Conservation (phyloP, 1,140 invertebrate genomes). For the Choristoneura fumiferana region DNA sequence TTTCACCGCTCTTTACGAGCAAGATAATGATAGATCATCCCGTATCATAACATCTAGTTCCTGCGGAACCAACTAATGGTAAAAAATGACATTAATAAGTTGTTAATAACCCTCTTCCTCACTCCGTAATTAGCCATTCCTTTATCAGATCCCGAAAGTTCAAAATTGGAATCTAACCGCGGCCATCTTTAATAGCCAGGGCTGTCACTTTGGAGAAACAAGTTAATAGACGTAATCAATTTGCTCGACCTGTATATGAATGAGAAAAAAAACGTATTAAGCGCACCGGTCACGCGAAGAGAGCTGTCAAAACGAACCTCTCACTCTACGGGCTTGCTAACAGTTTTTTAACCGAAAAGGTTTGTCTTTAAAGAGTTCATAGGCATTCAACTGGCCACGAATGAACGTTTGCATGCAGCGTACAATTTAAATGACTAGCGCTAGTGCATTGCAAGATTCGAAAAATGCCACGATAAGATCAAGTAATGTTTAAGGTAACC, state of each 20-base stretch:
- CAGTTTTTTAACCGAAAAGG: slow-evolving; percentile 13
- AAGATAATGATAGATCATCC: slow-evolving; percentile 9
- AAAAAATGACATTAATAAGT: slow-evolving; percentile 16
- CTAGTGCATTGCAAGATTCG: neutral
- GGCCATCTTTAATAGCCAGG: slow-evolving; percentile 40
- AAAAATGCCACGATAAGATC: neutral
- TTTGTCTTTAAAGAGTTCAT: slow-evolving; percentile 11
- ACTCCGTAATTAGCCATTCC: slow-evolving; percentile 8
- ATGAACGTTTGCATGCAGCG: slow-evolving; percentile 1
- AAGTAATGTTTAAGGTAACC: too few species aligned
- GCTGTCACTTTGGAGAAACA: slow-evolving; percentile 52
- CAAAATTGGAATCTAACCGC: slow-evolving; percentile 30
- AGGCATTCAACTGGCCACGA: slow-evolving; percentile 3
- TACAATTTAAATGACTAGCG: neutral
- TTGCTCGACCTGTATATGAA: slow-evolving; percentile 43
- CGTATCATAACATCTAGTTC: slow-evolving; percentile 1
- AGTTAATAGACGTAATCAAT: slow-evolving; percentile 66
- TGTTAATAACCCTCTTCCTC: slow-evolving; percentile 14
- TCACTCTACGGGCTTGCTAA: slow-evolving; percentile 44
- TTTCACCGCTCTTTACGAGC: slow-evolving; percentile 3
- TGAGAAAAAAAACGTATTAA: slow-evolving; percentile 44
- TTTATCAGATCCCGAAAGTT: slow-evolving; percentile 9
- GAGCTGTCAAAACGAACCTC: slow-evolving; percentile 54
- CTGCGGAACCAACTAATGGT: slow-evolving; percentile 3
- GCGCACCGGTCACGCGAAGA: slow-evolving; percentile 55